Evolutionary conservation across 53 echinoderm and acorn worm genomes (phyloP), one percentile per base, ranked within the genome.

Genomic region (Patiria pectinifera): DNA sequence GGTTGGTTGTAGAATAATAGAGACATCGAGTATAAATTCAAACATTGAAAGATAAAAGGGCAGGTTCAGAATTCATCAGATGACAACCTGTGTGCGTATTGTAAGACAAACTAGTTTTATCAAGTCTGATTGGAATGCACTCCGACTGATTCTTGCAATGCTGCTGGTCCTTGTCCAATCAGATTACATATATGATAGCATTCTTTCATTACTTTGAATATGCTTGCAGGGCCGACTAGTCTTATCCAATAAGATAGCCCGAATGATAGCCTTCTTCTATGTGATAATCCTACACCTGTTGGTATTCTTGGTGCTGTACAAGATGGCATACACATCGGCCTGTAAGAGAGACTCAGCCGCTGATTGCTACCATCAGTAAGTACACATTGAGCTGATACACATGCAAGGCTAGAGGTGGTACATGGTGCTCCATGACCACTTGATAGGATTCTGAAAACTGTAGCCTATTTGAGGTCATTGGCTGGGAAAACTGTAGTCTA

Each of bases 231-330:
- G 99, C 45, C 97, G 97, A 24, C 87, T 97, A 24, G 95, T 99
- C 83, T 87, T 99, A 78, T 94, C 96, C 93, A 99, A 95, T 87
- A 99, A 99, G 94, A 89, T 99, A 76, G 97, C 97, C 12, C 94
- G 99, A 53, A 95, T 94, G 81, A 93, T 99, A 47, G 93, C 96
- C 3, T 95, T 97, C 63, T 66, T 95, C 70, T 99, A 99, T 76
- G 92, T 94, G 23, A 94, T 99, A 78, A 79, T 99, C 72, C 96
- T 99, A 2, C 99, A 99, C 58, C 88, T 97, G 16, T 80, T 99
- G 69, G 99, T 99, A 83, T 99, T 99, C 92, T 91, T 99, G 61
- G 99, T 99, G 24, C 94, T 99, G 26, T 99, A 99, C 71, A 97
- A 99, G 93, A 96, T 99, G 96, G 99, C 97, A 21, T 95, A 99